These are phyloP conservation scores for Mechanitis mazaeus DNA, from an alignment of 2,888 invertebrate species.

Conservation along the genomic window DNA sequence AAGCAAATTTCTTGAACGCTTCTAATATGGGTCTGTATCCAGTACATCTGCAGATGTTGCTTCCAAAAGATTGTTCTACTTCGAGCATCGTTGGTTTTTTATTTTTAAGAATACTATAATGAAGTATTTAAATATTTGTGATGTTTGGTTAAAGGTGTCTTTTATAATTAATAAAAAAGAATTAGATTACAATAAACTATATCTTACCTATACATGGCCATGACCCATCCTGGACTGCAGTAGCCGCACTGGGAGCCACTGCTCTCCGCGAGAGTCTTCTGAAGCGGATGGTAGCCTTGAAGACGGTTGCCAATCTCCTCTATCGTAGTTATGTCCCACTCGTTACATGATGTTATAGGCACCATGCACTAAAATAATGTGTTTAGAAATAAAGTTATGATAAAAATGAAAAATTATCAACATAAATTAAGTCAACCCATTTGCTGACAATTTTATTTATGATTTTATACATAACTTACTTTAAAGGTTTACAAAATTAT, in stretches of 20 bases:
- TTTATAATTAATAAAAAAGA: no score
- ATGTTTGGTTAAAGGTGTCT: no score
- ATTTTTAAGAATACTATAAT: slow-evolving; percentile 36
- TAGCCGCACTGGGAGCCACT: slow-evolving; percentile 83
- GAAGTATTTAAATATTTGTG: no score
- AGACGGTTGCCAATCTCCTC: slow-evolving; percentile 81
- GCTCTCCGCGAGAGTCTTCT: slow-evolving; percentile 74
- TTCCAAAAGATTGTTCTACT: slow-evolving; percentile 75
- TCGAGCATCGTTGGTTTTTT: slow-evolving; percentile 45
- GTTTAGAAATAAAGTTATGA: not conserved
- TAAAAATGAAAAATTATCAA: not conserved
- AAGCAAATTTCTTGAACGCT: slow-evolving; percentile 75
- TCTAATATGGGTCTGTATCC: slow-evolving; percentile 78
- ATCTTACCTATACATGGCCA: slow-evolving; percentile 54
- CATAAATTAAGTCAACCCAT: not conserved
- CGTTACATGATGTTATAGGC: slow-evolving; percentile 68
- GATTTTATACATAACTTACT: no score
- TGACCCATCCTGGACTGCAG: slow-evolving; percentile 69
- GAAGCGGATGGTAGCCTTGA: slow-evolving; percentile 79
- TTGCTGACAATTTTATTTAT: not conserved
- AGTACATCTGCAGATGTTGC: slow-evolving; percentile 78
- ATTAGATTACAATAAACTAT: no score
- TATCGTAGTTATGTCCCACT: slow-evolving; percentile 82
- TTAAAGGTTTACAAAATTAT: no score
- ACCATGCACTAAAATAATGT: slow-evolving; percentile 63